phyloP scores from a whole-genome alignment of 64 coral and sea anemone species.

The Stichodactyla helianthus region DNA sequence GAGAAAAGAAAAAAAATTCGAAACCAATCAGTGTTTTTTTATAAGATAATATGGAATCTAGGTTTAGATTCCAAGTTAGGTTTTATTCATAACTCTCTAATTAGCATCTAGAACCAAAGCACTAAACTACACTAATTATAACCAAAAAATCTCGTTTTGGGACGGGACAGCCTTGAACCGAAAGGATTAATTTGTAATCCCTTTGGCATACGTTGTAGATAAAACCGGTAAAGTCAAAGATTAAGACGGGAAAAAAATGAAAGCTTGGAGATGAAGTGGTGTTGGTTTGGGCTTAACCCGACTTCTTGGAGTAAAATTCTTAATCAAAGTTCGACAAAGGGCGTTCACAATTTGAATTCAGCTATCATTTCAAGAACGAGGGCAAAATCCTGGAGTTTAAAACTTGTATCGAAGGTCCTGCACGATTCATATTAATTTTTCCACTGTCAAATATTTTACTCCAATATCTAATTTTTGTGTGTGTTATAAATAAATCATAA shows the following conservation, averaged over 20 bases:
- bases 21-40: neutral
- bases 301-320: neutral
- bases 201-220: neutral
- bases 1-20: neutral
- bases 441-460: too few relatives aligned
- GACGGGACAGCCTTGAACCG: neutral
- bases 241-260: neutral
- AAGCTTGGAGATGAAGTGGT: neutral
- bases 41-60: neutral
- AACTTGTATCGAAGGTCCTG: too few relatives aligned
- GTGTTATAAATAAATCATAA: too few relatives aligned
- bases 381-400: neutral
- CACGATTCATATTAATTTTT: too few relatives aligned
- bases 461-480: too few relatives aligned
- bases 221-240: neutral
- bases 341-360: neutral
- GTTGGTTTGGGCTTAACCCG: neutral
- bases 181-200: neutral
- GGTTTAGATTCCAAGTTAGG: neutral
- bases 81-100: neutral
- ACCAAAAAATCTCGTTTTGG: neutral
- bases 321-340: neutral
- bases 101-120: neutral
- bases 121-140: neutral
- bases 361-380: neutral